These are phyloP conservation scores for Lutjanus argentimaculatus DNA, from an alignment of 2,797 vertebrate species.

Conservation along the genomic window DNA sequence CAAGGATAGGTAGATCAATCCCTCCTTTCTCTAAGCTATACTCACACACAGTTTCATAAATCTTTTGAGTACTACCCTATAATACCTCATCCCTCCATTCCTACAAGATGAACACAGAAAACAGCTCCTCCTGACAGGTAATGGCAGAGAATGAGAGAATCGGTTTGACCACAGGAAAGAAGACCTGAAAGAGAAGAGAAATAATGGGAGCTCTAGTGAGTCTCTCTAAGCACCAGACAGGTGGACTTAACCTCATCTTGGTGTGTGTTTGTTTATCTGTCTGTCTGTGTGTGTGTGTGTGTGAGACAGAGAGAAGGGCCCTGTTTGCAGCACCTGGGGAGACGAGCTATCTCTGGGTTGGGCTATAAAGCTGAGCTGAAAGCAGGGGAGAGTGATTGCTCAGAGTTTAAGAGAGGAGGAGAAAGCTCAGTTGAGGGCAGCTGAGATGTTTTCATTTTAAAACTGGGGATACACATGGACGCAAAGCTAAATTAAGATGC, in stretches of 20 bases:
- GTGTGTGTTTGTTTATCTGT: slow-evolving; percentile 19
- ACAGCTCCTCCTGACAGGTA: slow-evolving; percentile 15
- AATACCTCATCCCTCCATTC: background rate
- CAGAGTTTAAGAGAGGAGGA: slow-evolving; percentile 35
- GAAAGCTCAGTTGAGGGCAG: slow-evolving; percentile 26
- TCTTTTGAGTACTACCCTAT: background rate
- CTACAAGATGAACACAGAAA: slow-evolving; percentile 20
- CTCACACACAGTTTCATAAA: slow-evolving; percentile 10
- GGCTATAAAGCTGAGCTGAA: slow-evolving; percentile 37
- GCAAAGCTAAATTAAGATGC: slow-evolving; percentile 52
- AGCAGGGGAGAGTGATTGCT: slow-evolving; percentile 31
- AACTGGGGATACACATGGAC: slow-evolving; percentile 1
- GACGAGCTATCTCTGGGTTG: slow-evolving; percentile 37
- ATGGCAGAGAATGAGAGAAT: slow-evolving; percentile 23
- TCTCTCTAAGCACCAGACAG: slow-evolving; percentile 36
- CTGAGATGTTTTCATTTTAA: slow-evolving; percentile 35
- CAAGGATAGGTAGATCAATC: background rate
- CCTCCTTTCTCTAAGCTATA: background rate
- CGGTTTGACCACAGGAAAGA: slow-evolving; percentile 8
- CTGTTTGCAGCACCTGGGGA: slow-evolving; percentile 27
- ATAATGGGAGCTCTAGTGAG: slow-evolving; percentile 13
- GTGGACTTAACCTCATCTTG: slow-evolving; percentile 37
- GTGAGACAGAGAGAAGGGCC: background rate
- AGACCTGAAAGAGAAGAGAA: slow-evolving; percentile 10
- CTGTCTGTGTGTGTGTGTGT: slow-evolving; percentile 5